Evolutionary conservation across 2,113 vertebrate species (phyloP).

Genomic region (Tonatia bakeri): DNA sequence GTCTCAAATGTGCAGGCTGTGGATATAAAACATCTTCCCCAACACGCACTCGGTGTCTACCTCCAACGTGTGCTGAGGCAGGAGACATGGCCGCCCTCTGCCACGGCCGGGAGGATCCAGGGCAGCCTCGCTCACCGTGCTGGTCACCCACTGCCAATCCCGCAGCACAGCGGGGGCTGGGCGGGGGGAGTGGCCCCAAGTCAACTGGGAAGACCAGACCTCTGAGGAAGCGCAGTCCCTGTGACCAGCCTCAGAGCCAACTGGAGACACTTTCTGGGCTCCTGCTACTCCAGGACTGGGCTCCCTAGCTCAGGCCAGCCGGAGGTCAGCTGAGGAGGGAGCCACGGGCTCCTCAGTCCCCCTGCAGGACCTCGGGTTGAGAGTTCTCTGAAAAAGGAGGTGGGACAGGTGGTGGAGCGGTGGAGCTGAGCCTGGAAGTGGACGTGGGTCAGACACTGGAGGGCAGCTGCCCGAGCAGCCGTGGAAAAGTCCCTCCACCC

Average conservation of each 20-base stretch:
- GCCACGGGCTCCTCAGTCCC: neutral
- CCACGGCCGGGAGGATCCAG: fast-evolving
- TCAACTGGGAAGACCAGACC: fast-evolving
- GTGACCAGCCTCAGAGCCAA: neutral
- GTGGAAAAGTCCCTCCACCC: neutral
- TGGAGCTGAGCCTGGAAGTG: neutral
- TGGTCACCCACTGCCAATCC: neutral
- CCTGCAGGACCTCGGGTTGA: neutral
- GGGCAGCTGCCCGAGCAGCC: neutral
- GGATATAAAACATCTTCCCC: neutral
- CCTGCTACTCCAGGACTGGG: fast-evolving
- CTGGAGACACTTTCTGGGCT: neutral
- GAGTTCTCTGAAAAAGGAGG: neutral
- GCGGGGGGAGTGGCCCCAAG: neutral
- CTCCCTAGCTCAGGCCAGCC: neutral
- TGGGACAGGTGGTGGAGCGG: neutral
- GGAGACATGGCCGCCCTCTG: neutral
- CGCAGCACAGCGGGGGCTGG: fast-evolving
- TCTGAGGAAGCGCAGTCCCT: neutral
- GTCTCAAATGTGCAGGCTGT: fast-evolving
- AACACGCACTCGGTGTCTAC: fast-evolving
- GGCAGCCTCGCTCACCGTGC: too few species aligned
- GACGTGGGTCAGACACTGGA: neutral
- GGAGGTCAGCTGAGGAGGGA: neutral
- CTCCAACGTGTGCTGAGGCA: fast-evolving